Evolutionary conservation across 2,888 invertebrate species (phyloP).

Genomic region (Papilio demoleus): DNA sequence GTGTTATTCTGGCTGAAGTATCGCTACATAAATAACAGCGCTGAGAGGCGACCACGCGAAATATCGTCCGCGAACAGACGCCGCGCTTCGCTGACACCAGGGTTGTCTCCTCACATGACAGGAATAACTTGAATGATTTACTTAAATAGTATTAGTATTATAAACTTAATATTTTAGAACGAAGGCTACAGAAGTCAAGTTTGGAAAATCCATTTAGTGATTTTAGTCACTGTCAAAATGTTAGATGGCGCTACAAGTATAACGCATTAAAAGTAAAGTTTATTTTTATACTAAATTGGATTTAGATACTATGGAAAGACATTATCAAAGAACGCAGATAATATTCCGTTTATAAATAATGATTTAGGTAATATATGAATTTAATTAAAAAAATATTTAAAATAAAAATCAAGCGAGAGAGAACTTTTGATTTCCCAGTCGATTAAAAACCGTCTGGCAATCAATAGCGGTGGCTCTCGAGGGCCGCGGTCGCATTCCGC

Average conservation of each 20-base stretch:
- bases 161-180: no score
- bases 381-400: no score
- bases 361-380: no score
- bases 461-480: conserved; percentile 34
- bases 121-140: neutral
- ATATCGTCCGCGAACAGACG: conserved; percentile 29
- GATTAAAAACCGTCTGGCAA: conserved; percentile 36
- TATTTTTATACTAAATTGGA: no score
- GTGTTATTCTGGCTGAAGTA: neutral
- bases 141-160: no score
- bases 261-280: no score
- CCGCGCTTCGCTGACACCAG: neutral
- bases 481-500: conserved; percentile 41
- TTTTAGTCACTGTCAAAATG: no score
- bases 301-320: neutral
- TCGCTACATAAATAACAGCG: conserved; percentile 29
- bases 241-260: no score
- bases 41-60: conserved; percentile 21
- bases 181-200: no score
- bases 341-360: no score
- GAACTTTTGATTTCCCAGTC: conserved; percentile 35
- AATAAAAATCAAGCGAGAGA: neutral
- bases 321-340: neutral
- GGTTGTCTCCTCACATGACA: conserved; percentile 3
- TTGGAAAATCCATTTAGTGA: no score